Evolutionary conservation across 2,113 vertebrate genomes (phyloP), one percentile per base, ranked within the genome.

Genomic region (Petrocephalus microphthalmus): DNA sequence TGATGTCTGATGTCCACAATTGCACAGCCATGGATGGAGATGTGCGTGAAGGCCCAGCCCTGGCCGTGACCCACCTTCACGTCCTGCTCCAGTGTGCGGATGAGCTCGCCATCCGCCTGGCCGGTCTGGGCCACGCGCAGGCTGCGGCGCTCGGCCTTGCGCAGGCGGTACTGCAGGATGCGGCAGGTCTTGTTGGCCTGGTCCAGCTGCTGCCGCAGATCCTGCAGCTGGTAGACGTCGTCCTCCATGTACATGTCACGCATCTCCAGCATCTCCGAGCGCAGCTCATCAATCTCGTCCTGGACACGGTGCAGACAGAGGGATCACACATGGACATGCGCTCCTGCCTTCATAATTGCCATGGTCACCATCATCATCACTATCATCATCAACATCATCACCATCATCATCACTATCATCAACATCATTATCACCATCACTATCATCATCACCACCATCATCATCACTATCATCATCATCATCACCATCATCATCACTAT

Each of bases 221-320:
- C 98, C 94, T 99, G 98, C 84, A 99, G 93, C 94, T 99, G 98
- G 93, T 99, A 99, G 54, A 99, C 97, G 0, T 99, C 98, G 84
- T 99, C 98, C 92, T 99, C 98, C 97, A 99, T 96, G 93, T 99
- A 99, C 92, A 99, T 97, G 1, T 99, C 98, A 74, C 98, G 94
- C 98, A 99, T 99, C 95, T 99, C 98, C 94, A 99, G 95, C 98
- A 99, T 99, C 94, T 99, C 98, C 0, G 98, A 97, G 0, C 98
- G 95, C 89, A 99, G 93, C 95, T 99, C 98, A 94, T 99, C 98
- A 2, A 99, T 97, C 94, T 99, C 98, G 83, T 99, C 98, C 98
- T 99, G 93, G 67, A 33, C 10, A 47, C 15, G 22, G 10, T 3
- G 8, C 45, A 49, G 87, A 45, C 51, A 83, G 83, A 90, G 89